Base-by-base conservation (phyloP, 2,113 vertebrate genomes). In the Lepus americanus region DNA sequence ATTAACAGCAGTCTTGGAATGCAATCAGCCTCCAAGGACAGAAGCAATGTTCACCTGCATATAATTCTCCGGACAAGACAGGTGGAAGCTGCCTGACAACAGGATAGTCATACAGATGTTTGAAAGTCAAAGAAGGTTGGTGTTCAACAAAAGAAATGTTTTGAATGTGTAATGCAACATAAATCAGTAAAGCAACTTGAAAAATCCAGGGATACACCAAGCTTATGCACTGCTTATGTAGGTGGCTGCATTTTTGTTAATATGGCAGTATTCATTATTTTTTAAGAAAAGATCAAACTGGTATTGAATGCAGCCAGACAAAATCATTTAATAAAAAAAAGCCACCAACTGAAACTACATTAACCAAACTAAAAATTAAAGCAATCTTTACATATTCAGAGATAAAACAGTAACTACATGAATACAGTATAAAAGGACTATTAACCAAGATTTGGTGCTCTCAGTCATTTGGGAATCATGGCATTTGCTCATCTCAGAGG, bases 41-140 rank as follows among this genome's bases (percentile, higher is more conserved):
- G 83, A 82, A 64, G n/a, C 20, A 39, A n/a, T 49, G 12, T 29
- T 66, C 81, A 73, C 76, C 80, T 81, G 39, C 79, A 53, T 49
- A 3, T 83, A 33, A 90, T 89, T 87, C 76, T 94, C 70, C 87
- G 67, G 77, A 83, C 69, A 67, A 94, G 93, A 55, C 33, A 55
- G 14, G n/a, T 87, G 64, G 44, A 90, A 67, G 23, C 63, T 64
- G 76, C 12, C 70, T 79, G 22, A 31, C 6, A 72, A 33, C 12
- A 92, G 49, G 49, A 49, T 67, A 44, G 23, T 51, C 22, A 39
- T 6, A 29, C 77, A 87, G 44, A 31, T 70, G 73, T 55, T 90
- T 92, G 19, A 72, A 87, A 93, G 25, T 5, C 72, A 23, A 73
- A 95, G 64, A 36, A 76, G 61, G 33, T 0, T 78, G 64, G 61